Conservation (phyloP, 1,140 invertebrate species). For the Drosophila arizonae region DNA sequence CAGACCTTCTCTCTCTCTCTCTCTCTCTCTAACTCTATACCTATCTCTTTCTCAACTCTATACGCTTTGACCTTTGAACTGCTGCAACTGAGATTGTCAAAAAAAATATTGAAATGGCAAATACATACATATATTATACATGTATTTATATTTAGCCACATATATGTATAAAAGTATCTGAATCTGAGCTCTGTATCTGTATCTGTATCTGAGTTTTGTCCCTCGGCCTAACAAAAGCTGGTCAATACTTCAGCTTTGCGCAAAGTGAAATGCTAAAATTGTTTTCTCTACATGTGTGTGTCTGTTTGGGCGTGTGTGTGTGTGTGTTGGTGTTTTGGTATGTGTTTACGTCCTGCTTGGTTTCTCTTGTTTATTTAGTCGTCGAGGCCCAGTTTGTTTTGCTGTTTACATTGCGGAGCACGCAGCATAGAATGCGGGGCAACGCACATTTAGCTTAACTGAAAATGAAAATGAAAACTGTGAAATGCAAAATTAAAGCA, state of each 20-base stretch:
- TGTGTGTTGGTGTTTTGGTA: slow-evolving; percentile 14
- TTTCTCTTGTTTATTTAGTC: slow-evolving; percentile 72
- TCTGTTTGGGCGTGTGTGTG: neutral
- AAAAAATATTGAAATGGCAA: slow-evolving; percentile 59
- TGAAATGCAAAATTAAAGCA: slow-evolving; percentile 68
- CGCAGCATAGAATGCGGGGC: slow-evolving; percentile 23
- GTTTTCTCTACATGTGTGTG: slow-evolving; percentile 49
- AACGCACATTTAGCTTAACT: slow-evolving; percentile 41
- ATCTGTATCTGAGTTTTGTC: neutral
- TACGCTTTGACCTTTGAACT: slow-evolving; percentile 14
- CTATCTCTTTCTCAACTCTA: neutral
- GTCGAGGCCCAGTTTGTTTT: slow-evolving; percentile 50
- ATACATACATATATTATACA: slow-evolving; percentile 5
- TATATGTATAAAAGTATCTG: slow-evolving; percentile 13
- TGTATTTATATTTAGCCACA: slow-evolving; percentile 20
- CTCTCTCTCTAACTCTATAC: too few relatives aligned
- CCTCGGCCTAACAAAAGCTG: slow-evolving; percentile 41
- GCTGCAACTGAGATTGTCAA: slow-evolving; percentile 59
- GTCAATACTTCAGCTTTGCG: slow-evolving; percentile 60
- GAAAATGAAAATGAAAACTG: slow-evolving; percentile 26
- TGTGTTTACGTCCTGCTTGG: slow-evolving; percentile 51
- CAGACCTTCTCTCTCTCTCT: neutral
- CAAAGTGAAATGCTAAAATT: slow-evolving; percentile 68
- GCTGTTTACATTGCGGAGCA: slow-evolving; percentile 47
- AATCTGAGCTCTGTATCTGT: neutral